Conservation (phyloP, 2,113 vertebrate species). For the Centropus bengalensis region DNA sequence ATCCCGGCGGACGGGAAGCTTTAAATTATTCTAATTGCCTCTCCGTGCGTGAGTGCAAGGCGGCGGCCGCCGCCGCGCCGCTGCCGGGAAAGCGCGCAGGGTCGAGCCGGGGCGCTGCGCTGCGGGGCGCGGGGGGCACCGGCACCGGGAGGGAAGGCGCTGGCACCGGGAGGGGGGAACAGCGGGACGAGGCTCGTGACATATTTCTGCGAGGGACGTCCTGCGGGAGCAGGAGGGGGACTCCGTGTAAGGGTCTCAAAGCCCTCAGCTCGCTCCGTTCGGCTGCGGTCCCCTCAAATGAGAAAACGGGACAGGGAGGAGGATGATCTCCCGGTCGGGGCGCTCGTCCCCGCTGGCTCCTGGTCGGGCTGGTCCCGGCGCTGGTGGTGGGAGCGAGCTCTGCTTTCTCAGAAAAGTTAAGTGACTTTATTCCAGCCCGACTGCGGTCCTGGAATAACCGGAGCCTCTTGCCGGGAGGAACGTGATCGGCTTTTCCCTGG, state of each 20-base stretch:
- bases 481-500: slow-evolving; percentile 66
- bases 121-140: neutral
- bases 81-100: neutral
- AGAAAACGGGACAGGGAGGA: neutral
- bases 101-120: neutral
- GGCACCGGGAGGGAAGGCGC: neutral
- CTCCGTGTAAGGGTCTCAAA: neutral
- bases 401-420: slow-evolving; percentile 51
- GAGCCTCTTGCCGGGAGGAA: slow-evolving; percentile 65
- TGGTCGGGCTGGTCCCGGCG: neutral
- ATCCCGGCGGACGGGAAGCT: slow-evolving; percentile 72
- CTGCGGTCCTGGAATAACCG: slow-evolving; percentile 54
- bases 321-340: neutral
- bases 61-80: slow-evolving; percentile 23
- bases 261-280: neutral
- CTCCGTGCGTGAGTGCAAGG: neutral
- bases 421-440: slow-evolving; percentile 43
- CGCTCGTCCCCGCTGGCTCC: neutral
- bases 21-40: slow-evolving; percentile 66
- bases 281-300: neutral
- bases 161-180: neutral
- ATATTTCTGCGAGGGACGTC: neutral
- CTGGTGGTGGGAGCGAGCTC: neutral
- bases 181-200: neutral
- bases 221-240: neutral